phyloP scores from a whole-genome alignment of 1,140 invertebrate species.

The Whitmania pigra region DNA sequence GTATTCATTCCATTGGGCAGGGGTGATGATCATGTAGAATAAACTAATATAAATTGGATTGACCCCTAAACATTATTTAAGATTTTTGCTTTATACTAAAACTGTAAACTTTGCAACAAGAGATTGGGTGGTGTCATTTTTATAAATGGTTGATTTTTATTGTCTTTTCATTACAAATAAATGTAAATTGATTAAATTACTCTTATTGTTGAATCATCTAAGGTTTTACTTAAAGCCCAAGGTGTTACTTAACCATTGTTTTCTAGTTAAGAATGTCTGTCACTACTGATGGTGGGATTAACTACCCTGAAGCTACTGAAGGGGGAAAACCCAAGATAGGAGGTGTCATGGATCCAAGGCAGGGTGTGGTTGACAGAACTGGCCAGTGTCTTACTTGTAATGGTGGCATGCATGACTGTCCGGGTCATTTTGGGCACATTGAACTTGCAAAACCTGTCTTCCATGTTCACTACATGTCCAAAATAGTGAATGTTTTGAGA shows the following conservation, averaged over 20 bases:
- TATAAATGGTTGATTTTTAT: too few relatives aligned
- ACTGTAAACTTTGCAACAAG: too few relatives aligned
- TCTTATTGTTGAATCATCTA: background rate
- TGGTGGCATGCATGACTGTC: slow-evolving; percentile 93
- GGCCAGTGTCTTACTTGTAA: slow-evolving; percentile 89
- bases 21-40: too few relatives aligned
- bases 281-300: slow-evolving; percentile 79
- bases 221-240: too few relatives aligned
- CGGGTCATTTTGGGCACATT: slow-evolving; percentile 98
- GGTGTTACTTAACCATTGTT: background rate
- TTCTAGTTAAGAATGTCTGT: slow-evolving; percentile 62
- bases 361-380: slow-evolving; percentile 87
- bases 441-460: slow-evolving; percentile 96
- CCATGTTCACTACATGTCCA: slow-evolving; percentile 92
- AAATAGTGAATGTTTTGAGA: slow-evolving; percentile 86
- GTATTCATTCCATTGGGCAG: too few relatives aligned
- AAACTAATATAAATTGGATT: too few relatives aligned
- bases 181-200: background rate
- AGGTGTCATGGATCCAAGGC: slow-evolving; percentile 94
- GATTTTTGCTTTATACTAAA: too few relatives aligned
- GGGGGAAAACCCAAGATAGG: slow-evolving; percentile 90
- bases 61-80: too few relatives aligned
- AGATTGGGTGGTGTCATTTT: too few relatives aligned
- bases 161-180: too few relatives aligned
- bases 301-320: slow-evolving; percentile 94